phyloP scores from a whole-genome alignment of 2,888 invertebrate species.

The Cantharis rufa region DNA sequence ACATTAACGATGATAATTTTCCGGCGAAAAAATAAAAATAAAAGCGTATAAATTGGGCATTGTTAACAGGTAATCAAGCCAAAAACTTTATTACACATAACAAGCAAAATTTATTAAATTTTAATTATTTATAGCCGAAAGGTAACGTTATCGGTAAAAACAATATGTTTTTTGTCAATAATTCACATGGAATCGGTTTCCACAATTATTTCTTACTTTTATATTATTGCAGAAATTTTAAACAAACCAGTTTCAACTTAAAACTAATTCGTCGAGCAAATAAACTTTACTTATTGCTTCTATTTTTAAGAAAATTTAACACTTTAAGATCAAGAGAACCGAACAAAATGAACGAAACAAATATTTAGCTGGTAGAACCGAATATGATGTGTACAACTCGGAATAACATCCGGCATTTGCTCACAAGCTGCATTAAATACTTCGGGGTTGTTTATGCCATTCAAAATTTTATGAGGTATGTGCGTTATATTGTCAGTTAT shows the following conservation, averaged over 20 bases:
- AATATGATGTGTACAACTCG: slow-evolving; percentile 43
- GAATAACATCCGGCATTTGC: slow-evolving; percentile 49
- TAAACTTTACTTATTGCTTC: slow-evolving; percentile 48
- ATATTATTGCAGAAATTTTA: slow-evolving; percentile 6
- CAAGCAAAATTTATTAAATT: slow-evolving; percentile 9
- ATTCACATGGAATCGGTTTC: background rate
- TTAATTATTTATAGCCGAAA: slow-evolving; percentile 6
- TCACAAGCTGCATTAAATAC: slow-evolving; percentile 40
- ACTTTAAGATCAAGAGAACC: slow-evolving; percentile 40
- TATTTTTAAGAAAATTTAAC: slow-evolving; percentile 41
- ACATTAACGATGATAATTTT: slow-evolving; percentile 8
- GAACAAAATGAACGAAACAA: slow-evolving; percentile 47
- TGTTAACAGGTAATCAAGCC: slow-evolving; percentile 13
- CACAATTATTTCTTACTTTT: background rate
- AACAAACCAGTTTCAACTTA: slow-evolving; percentile 28
- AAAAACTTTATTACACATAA: slow-evolving; percentile 12
- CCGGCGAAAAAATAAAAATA: slow-evolving; percentile 17
- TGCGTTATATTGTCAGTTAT: slow-evolving; percentile 23
- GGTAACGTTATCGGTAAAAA: slow-evolving; percentile 3
- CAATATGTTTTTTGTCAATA: slow-evolving; percentile 4
- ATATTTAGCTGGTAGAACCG: slow-evolving; percentile 46
- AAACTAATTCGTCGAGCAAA: slow-evolving; percentile 50
- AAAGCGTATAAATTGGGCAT: slow-evolving; percentile 11
- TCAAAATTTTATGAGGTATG: slow-evolving; percentile 26
- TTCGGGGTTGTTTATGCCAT: slow-evolving; percentile 26